phyloP scores from a whole-genome alignment of 2,113 vertebrate genomes.

The Silurus glanis region DNA sequence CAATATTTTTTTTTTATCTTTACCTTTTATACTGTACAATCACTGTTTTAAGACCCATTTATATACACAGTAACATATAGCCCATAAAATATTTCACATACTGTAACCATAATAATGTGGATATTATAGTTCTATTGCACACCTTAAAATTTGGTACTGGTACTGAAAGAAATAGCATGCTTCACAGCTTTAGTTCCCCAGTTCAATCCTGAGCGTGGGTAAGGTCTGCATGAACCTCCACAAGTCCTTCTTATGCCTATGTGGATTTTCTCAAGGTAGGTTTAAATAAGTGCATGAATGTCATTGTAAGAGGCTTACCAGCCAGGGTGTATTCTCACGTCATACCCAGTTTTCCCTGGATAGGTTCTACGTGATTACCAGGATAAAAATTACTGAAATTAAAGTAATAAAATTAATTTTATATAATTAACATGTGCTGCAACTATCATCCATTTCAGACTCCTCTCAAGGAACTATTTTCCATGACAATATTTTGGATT shows the following conservation, averaged over 20 bases:
- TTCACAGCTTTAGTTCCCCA: background rate
- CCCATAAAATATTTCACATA: background rate
- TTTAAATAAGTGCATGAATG: background rate
- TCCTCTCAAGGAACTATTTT: background rate
- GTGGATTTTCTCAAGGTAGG: background rate
- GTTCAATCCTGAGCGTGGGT: background rate
- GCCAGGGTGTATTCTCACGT: background rate
- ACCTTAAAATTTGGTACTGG: background rate
- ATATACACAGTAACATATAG: background rate
- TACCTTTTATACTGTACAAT: background rate
- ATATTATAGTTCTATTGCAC: conserved; percentile 27
- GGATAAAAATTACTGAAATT: background rate
- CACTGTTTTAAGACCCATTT: background rate
- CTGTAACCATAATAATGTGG: background rate
- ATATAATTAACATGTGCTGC: background rate
- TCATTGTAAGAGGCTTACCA: background rate
- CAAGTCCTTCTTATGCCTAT: background rate
- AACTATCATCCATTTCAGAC: background rate
- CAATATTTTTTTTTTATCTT: background rate
- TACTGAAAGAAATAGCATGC: background rate
- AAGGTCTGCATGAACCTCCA: background rate
- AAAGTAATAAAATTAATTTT: background rate
- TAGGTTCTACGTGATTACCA: background rate
- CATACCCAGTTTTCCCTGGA: background rate
- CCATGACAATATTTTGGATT: background rate